Evolutionary conservation across 2,797 vertebrate species (phyloP).

Genomic region (Squalus acanthias): DNA sequence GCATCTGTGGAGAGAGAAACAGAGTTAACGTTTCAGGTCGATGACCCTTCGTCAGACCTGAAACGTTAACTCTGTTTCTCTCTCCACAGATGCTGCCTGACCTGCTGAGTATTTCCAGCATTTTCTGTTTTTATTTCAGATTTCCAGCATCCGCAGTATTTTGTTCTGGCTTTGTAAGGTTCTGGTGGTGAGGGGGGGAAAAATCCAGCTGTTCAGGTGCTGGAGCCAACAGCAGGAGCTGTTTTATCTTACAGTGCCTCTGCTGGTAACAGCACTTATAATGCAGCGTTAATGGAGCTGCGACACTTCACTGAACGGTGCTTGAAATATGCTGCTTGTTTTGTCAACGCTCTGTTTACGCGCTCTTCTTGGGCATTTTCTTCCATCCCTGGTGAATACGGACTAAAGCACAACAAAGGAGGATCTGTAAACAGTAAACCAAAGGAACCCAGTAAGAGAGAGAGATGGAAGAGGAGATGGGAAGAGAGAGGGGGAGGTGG

Average conservation of each 20-base stretch:
- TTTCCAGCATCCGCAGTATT: no score
- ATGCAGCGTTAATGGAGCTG: not conserved
- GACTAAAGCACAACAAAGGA: slow-evolving; percentile 20
- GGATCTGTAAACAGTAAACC: not conserved
- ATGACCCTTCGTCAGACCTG: no score
- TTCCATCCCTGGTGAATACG: not conserved
- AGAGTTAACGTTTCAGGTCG: no score
- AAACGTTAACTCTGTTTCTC: no score
- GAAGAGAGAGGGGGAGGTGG: not conserved
- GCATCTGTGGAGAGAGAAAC: no score
- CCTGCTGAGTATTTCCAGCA: no score
- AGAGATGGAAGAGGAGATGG: not conserved
- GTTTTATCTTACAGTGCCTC: not conserved
- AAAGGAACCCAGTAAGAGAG: not conserved
- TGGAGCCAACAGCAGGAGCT: not conserved
- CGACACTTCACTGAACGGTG: not conserved
- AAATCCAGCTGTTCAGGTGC: not conserved
- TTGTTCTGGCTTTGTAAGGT: not conserved
- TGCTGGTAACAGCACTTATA: not conserved
- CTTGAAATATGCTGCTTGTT: not conserved
- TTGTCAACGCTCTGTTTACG: not conserved
- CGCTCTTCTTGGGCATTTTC: not conserved
- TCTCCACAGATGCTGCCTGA: no score
- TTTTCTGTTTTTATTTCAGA: no score
- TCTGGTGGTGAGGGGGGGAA: not conserved